phyloP scores from a whole-genome alignment of 2,888 invertebrate genomes.

The Caenorhabditis uteleia region DNA sequence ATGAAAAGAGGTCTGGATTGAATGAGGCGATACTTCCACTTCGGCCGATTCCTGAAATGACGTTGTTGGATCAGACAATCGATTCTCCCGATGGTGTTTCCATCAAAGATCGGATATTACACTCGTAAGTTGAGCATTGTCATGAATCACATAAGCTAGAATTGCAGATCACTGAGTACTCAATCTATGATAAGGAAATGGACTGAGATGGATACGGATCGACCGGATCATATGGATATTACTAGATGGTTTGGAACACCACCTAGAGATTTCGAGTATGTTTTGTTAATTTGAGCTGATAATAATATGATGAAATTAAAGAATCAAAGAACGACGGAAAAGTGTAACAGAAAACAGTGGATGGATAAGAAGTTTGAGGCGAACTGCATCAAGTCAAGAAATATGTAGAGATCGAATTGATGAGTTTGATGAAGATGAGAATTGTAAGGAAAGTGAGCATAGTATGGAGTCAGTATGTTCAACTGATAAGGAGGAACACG shows the following conservation, averaged over 20 bases:
- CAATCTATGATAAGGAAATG: constrained; percentile 33
- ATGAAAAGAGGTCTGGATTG: constrained; percentile 10
- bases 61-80: constrained; percentile 45
- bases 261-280: constrained; percentile 38
- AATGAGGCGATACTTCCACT: constrained; percentile 27
- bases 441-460: not conserved
- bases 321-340: not conserved
- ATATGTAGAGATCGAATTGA: not conserved
- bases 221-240: constrained; percentile 4
- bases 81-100: constrained; percentile 13
- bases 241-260: constrained; percentile 40
- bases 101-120: constrained; percentile 20
- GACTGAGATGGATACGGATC: constrained; percentile 27
- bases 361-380: constrained; percentile 39
- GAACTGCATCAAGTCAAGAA: constrained; percentile 33
- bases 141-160: not conserved
- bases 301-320: not conserved
- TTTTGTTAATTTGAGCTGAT: too few species aligned
- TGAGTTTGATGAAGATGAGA: constrained; percentile 2
- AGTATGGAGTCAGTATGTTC: constrained; percentile 31
- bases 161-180: constrained; percentile 6
- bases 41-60: constrained; percentile 56
- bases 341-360: constrained; percentile 10
- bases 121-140: constrained; percentile 2
- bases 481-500: not conserved